phyloP scores from a whole-genome alignment of 2,797 vertebrate species.

The Yasuhikotakia modesta region DNA sequence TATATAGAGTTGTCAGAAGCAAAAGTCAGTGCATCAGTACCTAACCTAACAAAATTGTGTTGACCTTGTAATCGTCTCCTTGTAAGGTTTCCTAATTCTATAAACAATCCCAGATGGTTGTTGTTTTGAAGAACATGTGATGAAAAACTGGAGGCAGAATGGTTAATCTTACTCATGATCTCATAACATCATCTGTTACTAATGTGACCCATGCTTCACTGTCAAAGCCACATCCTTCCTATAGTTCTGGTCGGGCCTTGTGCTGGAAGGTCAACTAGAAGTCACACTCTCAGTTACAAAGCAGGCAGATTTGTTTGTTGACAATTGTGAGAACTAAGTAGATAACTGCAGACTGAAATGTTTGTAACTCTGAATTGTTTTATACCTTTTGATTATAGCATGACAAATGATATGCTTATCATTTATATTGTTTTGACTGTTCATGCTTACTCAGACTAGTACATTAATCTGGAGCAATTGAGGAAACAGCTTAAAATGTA shows the following conservation, averaged over 20 bases:
- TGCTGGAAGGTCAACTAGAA: conserved; percentile 28
- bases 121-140: background rate
- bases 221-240: conserved; percentile 19
- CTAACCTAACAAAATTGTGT: background rate
- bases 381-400: background rate
- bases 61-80: background rate
- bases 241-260: background rate
- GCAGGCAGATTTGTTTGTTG: conserved; percentile 5
- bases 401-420: no score
- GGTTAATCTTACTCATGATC: conserved; percentile 1
- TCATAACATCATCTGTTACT: background rate
- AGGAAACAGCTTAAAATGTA: background rate
- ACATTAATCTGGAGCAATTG: background rate
- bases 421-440: no score
- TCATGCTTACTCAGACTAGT: background rate
- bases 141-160: background rate
- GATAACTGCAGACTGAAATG: background rate
- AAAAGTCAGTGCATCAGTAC: background rate
- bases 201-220: background rate
- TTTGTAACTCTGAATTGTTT: background rate
- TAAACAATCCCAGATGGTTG: background rate
- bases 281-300: conserved; percentile 7
- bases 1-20: background rate
- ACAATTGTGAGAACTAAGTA: background rate
- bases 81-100: background rate